These are phyloP conservation scores for Pachyuromys duprasi DNA, from an alignment of 2,797 vertebrate species.

Conservation along the genomic window DNA sequence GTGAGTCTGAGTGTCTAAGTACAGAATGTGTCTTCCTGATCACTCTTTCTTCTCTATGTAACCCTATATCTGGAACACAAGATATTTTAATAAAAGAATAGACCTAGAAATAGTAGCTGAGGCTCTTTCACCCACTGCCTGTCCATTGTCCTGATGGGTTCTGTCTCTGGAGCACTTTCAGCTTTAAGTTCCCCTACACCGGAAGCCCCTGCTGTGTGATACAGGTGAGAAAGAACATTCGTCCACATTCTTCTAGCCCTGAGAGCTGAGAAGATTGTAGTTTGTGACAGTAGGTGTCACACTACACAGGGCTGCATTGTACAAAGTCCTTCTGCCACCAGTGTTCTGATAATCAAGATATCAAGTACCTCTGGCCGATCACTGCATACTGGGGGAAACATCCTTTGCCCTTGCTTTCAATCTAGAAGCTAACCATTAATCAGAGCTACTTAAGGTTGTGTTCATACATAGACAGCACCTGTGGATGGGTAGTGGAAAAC, in stretches of 20 bases:
- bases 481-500: background rate
- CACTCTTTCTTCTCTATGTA: background rate
- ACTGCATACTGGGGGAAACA: background rate
- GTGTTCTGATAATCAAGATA: background rate
- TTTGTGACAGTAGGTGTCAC: constrained; percentile 11
- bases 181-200: background rate
- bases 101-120: background rate
- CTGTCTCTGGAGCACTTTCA: background rate
- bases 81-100: background rate
- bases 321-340: background rate
- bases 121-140: background rate
- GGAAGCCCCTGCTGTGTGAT: background rate
- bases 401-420: background rate
- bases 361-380: background rate
- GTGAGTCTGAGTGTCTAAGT: background rate
- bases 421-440: background rate
- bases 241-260: background rate
- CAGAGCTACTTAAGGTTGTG: background rate
- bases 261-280: background rate
- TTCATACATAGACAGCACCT: background rate
- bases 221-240: background rate
- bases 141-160: background rate
- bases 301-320: background rate
- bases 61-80: background rate
- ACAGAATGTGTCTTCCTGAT: background rate